phyloP scores from a whole-genome alignment of 2,113 vertebrate genomes.

The Ptychochromis oligacanthus region DNA sequence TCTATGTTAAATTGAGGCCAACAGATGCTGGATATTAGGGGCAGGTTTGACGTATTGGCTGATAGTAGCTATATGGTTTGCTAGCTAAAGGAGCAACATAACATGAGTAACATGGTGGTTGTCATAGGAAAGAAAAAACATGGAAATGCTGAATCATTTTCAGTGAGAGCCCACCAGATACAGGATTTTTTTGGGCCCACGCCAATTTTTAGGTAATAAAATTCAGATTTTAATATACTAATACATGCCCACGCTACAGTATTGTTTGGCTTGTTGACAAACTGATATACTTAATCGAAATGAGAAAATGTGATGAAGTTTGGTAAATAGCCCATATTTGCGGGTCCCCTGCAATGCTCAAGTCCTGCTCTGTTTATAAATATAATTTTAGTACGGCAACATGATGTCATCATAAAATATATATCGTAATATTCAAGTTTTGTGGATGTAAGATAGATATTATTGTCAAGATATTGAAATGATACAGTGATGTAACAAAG shows the following conservation, averaged over 20 bases:
- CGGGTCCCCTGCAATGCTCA: not conserved
- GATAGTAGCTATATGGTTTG: not conserved
- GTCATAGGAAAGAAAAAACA: not conserved
- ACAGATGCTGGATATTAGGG: not conserved
- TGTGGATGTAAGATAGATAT: not conserved
- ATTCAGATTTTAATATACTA: not conserved
- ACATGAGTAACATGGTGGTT: not conserved
- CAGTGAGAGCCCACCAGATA: not conserved
- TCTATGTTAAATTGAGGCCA: not conserved
- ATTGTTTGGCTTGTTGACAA: not conserved
- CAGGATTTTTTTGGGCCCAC: not conserved
- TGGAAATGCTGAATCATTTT: slow-evolving; percentile 1
- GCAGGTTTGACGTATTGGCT: not conserved
- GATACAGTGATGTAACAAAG: rapidly evolving
- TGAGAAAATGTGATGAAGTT: not conserved
- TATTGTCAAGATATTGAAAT: not conserved
- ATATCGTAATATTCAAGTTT: not conserved
- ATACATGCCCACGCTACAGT: not conserved
- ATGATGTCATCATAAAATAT: not conserved
- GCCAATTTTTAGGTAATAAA: not conserved
- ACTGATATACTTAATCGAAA: not conserved
- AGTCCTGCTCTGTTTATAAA: not conserved
- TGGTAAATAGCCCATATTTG: not conserved
- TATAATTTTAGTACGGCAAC: not conserved
- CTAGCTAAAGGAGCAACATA: not conserved